These are phyloP conservation scores for Cygnus olor DNA, from an alignment of 2,797 vertebrate species.

Conservation along the genomic window DNA sequence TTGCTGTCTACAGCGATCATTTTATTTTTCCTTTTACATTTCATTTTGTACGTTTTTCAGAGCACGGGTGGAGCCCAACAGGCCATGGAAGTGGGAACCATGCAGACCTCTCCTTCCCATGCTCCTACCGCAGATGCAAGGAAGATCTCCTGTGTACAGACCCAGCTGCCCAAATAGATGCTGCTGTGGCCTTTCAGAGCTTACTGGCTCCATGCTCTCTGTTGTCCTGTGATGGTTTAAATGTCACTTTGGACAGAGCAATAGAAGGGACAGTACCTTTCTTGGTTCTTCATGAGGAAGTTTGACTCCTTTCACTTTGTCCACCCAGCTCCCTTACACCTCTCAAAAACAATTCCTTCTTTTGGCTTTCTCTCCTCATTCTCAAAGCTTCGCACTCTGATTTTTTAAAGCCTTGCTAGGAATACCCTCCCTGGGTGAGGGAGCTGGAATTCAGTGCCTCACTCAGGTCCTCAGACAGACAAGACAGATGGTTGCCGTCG, in stretches of 20 bases:
- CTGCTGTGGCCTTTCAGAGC: too few relatives aligned
- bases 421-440: not conserved
- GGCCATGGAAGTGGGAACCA: not conserved
- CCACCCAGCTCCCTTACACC: not conserved
- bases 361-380: not conserved
- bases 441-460: not conserved
- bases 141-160: not conserved
- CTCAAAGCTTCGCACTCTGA: not conserved
- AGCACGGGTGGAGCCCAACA: not conserved
- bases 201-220: not conserved
- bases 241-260: not conserved
- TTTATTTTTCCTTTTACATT: not conserved
- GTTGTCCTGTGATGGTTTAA: not conserved
- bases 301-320: not conserved
- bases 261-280: not conserved
- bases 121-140: not conserved
- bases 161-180: not conserved
- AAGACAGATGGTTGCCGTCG: not conserved
- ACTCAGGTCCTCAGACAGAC: not conserved
- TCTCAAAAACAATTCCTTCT: not conserved
- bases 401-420: not conserved
- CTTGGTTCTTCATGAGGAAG: not conserved
- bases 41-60: not conserved
- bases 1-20: not conserved
- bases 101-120: not conserved